Evolutionary conservation across 2,797 vertebrate genomes (phyloP).

Genomic region (Takifugu ocellatus): DNA sequence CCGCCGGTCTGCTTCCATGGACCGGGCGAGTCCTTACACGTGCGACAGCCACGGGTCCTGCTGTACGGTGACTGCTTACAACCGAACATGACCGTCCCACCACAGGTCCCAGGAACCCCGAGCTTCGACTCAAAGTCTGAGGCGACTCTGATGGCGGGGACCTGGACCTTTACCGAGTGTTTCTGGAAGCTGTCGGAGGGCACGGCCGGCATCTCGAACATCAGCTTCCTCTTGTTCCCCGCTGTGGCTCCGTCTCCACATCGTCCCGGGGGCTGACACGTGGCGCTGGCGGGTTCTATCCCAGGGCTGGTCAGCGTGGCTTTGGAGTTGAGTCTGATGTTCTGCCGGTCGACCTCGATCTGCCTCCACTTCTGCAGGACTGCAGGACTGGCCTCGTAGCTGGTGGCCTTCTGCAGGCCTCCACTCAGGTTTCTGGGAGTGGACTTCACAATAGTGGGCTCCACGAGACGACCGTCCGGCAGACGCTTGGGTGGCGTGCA

Average conservation of each 20-base stretch:
- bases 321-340: constrained; percentile 83
- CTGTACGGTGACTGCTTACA: constrained; percentile 41
- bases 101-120: constrained; percentile 26
- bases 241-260: constrained; percentile 7
- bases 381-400: constrained; percentile 87
- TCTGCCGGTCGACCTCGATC: constrained; percentile 90
- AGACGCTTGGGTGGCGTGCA: constrained; percentile 94
- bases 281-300: constrained; percentile 43
- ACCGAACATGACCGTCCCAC: constrained; percentile 17
- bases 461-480: constrained; percentile 85
- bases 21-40: constrained; percentile 50
- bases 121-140: constrained; percentile 26
- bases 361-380: constrained; percentile 95
- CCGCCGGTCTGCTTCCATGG: constrained; percentile 72
- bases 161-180: constrained; percentile 44
- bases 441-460: constrained; percentile 90
- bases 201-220: constrained; percentile 62
- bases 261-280: constrained; percentile 11
- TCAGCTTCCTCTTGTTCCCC: constrained; percentile 64
- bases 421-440: constrained; percentile 89
- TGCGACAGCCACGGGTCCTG: constrained; percentile 41
- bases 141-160: constrained; percentile 35
- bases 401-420: constrained; percentile 85
- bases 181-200: constrained; percentile 43
- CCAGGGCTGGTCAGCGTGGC: constrained; percentile 83